Evolutionary conservation across 1,140 invertebrate genomes (phyloP).

Genomic region (Diorhabda elongata): DNA sequence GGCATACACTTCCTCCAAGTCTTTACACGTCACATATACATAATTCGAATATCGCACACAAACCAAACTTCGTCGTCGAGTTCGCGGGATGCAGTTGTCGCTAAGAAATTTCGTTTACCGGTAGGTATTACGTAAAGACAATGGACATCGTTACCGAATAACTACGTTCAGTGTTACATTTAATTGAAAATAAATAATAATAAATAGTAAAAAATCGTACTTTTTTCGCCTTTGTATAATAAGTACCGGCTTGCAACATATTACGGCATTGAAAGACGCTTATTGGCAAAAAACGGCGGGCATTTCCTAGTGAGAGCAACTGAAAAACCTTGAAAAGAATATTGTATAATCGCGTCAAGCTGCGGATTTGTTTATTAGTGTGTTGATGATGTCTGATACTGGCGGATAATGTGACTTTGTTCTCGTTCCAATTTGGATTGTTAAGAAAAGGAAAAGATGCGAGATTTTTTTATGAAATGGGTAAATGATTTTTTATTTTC

Average conservation of each 20-base stretch:
- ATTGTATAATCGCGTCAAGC: not conserved
- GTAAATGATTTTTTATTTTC: too few species aligned
- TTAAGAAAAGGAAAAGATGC: too few species aligned
- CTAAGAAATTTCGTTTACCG: too few species aligned
- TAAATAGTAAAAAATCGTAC: not conserved
- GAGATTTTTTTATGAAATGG: too few species aligned
- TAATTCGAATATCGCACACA: not conserved
- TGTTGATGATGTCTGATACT: not conserved
- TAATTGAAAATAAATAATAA: not conserved
- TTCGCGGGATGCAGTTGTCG: too few species aligned
- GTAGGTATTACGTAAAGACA: too few species aligned
- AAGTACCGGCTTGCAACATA: not conserved
- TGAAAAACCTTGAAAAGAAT: conserved; percentile 1
- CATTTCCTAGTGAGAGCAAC: conserved; percentile 1
- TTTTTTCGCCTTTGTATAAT: not conserved
- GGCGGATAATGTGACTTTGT: not conserved
- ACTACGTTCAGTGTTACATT: not conserved
- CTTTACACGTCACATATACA: not conserved
- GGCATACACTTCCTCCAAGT: not conserved
- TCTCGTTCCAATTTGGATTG: too few species aligned
- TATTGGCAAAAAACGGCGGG: not conserved
- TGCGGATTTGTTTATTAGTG: conserved; percentile 1
- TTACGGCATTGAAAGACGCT: not conserved
- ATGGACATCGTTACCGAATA: not conserved
- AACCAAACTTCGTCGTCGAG: not conserved